These are phyloP conservation scores for Enteromius treurensis DNA, from an alignment of 2,797 vertebrate species.

Conservation along the genomic window DNA sequence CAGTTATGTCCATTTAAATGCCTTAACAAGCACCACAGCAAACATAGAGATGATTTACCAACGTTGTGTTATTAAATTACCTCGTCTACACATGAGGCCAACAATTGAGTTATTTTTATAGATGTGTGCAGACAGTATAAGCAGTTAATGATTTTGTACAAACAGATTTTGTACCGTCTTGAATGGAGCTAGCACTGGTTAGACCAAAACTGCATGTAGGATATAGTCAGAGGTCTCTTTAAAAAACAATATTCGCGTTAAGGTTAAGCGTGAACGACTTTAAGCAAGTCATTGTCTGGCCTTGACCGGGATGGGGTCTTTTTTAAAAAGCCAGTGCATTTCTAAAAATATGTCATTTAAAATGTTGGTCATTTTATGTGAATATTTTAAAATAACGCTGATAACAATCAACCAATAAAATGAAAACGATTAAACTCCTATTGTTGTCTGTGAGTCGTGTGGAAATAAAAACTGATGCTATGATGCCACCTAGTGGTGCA, in stretches of 20 bases:
- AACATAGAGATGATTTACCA: constrained; percentile 11
- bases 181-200: not conserved
- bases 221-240: constrained; percentile 1
- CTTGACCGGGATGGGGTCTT: not conserved
- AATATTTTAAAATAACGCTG: not conserved
- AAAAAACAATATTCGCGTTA: not conserved
- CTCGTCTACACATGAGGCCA: not conserved
- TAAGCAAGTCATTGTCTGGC: not conserved
- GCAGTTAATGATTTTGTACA: not conserved
- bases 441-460: not conserved
- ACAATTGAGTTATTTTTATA: constrained; percentile 37
- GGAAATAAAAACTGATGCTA: constrained; percentile 36
- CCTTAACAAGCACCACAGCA: constrained; percentile 21
- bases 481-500: constrained; percentile 67
- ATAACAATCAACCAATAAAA: not conserved
- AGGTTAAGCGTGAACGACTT: not conserved
- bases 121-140: constrained; percentile 16
- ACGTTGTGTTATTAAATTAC: constrained; percentile 35
- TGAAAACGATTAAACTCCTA: not conserved
- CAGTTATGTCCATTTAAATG: constrained; percentile 46
- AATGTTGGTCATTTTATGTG: not conserved
- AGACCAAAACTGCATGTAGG: not conserved
- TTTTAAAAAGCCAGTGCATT: not conserved
- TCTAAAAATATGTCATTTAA: not conserved
- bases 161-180: not conserved